Conservation (phyloP, 2,113 vertebrate species). For the Lonchura striata region DNA sequence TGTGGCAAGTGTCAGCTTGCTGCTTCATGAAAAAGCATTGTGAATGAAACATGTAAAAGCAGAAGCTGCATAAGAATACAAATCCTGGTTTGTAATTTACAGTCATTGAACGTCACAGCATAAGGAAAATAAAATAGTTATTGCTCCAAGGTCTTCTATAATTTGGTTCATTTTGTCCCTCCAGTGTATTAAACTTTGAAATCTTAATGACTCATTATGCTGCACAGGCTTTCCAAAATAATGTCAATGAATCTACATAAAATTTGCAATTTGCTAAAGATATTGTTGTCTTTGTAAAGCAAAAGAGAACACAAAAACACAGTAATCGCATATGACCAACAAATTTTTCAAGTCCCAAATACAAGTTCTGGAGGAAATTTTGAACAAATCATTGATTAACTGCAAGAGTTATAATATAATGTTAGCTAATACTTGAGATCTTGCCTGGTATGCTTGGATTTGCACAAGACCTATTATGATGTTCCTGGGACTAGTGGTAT, state of each 20-base stretch:
- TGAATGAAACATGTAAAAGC: slow-evolving; percentile 63
- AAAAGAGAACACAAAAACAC: not conserved
- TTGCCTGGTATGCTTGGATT: not conserved
- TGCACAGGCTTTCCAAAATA: not conserved
- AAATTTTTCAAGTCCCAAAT: not conserved
- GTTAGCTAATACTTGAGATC: not conserved
- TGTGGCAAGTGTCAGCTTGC: slow-evolving; percentile 48
- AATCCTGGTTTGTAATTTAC: slow-evolving; percentile 39
- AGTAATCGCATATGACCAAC: not conserved
- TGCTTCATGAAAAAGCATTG: slow-evolving; percentile 40
- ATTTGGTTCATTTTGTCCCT: not conserved
- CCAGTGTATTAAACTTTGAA: not conserved
- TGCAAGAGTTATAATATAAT: not conserved
- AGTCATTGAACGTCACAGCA: slow-evolving; percentile 8
- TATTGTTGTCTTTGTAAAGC: not conserved
- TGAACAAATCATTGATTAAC: not conserved
- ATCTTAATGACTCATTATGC: not conserved
- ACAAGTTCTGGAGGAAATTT: not conserved
- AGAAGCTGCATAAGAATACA: slow-evolving; percentile 54
- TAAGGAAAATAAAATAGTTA: slow-evolving; percentile 47
- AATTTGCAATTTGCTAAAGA: slow-evolving; percentile 13
- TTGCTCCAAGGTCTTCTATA: not conserved
- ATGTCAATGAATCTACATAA: not conserved
- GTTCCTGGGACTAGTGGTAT: not conserved
- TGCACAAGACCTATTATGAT: not conserved